Conservation (phyloP, 2,888 invertebrate species). For the Hirtodrosophila duncani region DNA sequence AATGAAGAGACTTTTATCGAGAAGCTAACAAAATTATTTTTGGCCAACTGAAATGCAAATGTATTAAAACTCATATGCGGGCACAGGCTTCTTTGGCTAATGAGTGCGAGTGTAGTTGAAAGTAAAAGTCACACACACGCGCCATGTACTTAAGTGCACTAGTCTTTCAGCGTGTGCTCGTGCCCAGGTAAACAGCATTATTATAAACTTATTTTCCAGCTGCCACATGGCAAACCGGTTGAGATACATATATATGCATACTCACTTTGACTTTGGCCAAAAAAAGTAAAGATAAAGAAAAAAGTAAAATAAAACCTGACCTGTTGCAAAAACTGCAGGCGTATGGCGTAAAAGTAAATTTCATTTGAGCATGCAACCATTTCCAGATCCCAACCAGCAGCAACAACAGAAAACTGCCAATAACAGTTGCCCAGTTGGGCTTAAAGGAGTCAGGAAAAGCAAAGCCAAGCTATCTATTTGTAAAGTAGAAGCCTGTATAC, state of each 20-base stretch:
- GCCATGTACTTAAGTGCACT: constrained; percentile 41
- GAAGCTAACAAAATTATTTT: constrained; percentile 28
- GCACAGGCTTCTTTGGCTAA: constrained; percentile 22
- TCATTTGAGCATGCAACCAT: constrained; percentile 45
- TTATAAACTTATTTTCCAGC: constrained; percentile 60
- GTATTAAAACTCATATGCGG: constrained; percentile 26
- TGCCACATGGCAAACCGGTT: constrained; percentile 52
- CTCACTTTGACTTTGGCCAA: no score
- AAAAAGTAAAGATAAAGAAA: no score
- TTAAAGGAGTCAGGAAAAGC: no score
- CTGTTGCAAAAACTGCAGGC: constrained; percentile 31
- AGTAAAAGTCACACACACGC: constrained; percentile 20
- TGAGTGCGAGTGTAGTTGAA: constrained; percentile 31
- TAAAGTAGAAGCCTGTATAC: no score
- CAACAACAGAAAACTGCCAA: constrained; percentile 19
- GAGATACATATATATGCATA: not conserved
- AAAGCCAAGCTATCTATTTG: no score
- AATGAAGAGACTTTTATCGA: constrained; percentile 1
- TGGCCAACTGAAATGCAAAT: constrained; percentile 4
- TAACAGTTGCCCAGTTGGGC: no score
- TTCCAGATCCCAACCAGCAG: constrained; percentile 13
- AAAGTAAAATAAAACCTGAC: constrained; percentile 29
- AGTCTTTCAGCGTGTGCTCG: no score
- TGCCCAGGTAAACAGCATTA: constrained; percentile 36
- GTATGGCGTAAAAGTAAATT: constrained; percentile 48